Evolutionary conservation across 2,797 vertebrate genomes (phyloP).

Genomic region (Artibeus lituratus): DNA sequence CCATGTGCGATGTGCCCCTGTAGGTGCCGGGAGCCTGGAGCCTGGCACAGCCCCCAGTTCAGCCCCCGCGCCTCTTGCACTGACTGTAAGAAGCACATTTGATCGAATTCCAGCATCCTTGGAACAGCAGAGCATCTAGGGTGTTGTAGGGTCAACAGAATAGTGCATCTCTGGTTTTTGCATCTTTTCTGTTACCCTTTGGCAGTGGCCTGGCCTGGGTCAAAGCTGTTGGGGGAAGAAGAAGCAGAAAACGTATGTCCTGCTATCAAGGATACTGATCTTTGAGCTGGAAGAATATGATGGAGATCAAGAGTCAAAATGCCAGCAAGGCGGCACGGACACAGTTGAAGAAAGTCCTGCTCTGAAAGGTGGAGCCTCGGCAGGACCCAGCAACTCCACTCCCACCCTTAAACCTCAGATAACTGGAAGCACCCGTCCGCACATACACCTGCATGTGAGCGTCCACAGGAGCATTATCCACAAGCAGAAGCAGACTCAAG

Average conservation of each 20-base stretch:
- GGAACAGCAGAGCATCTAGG: not conserved
- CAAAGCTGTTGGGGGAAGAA: not conserved
- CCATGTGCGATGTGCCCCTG: not conserved
- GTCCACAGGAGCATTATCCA: not conserved
- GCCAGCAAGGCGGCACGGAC: not conserved
- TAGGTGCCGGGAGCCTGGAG: not conserved
- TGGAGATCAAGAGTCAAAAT: not conserved
- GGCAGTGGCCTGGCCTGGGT: not conserved
- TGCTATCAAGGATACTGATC: not conserved
- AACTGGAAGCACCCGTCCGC: not conserved
- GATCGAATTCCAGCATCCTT: not conserved
- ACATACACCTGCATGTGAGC: too few species aligned
- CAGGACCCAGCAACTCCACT: not conserved
- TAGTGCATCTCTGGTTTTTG: not conserved
- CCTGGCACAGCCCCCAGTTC: not conserved
- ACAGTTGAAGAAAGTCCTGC: too few species aligned
- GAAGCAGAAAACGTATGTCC: not conserved
- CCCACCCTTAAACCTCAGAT: not conserved
- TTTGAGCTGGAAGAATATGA: not conserved
- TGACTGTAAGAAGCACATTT: not conserved
- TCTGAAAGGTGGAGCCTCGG: not conserved
- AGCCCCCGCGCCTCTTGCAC: not conserved
- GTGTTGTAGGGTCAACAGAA: not conserved
- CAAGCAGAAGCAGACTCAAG: not conserved
- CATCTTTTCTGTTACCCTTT: not conserved